Evolutionary conservation across 2,797 vertebrate species (phyloP).

Genomic region (Crocodylus rhombifer): DNA sequence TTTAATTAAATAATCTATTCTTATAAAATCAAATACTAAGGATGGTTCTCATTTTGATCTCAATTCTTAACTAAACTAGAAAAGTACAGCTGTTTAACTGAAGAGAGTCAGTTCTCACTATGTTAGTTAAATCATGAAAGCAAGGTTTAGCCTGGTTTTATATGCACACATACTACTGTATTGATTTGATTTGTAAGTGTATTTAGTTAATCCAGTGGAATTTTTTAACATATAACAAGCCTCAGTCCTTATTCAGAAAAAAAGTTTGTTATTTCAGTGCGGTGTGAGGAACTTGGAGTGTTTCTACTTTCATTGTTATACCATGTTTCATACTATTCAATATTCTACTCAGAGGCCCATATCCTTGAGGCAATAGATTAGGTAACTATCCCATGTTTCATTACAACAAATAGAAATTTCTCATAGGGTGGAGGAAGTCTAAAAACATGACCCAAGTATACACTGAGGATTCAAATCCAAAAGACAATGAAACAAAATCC

Average conservation of each 20-base stretch:
- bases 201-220: background rate
- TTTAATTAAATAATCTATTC: background rate
- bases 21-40: background rate
- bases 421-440: background rate
- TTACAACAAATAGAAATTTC: background rate
- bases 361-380: background rate
- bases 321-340: fast-evolving
- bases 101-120: background rate
- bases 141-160: background rate
- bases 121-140: background rate
- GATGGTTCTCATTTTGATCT: background rate
- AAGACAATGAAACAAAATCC: background rate
- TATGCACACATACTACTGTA: background rate
- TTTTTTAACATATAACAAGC: background rate
- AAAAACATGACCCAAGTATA: background rate
- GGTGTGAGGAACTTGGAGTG: background rate
- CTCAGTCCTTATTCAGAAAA: background rate
- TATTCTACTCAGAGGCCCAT: background rate
- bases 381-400: background rate
- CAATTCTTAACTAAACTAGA: background rate
- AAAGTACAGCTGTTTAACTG: background rate
- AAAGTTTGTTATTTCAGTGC: background rate
- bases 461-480: background rate
- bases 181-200: background rate
- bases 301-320: background rate